Evolutionary conservation across 2,797 vertebrate species (phyloP), one percentile per base, ranked within the genome.

Genomic region (Pipistrellus nathusii): DNA sequence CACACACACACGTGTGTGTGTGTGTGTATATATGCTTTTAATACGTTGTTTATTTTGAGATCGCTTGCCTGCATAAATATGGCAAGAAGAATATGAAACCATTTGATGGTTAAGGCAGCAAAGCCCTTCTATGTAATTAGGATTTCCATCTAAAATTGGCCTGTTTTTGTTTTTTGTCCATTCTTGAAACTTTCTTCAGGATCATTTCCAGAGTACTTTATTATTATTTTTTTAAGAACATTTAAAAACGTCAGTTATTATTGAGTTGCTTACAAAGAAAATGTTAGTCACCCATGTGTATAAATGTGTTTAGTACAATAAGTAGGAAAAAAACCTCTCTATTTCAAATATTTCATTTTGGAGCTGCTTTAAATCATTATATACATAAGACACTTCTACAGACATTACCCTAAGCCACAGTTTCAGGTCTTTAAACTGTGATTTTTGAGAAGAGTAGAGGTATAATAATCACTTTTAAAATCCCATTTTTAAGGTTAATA

Each of bases 331-430:
- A 46, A 4, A n/a, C n/a, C 25, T 76, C 41, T 78, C 18, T 85
- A 57, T 32, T 81, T 73, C 11, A 86, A 30, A 72, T 66, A 44
- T 30, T 93, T 72, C 72, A 55, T 85, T 96, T 95, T 92, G 32
- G 59, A 85, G 41, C 53, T 35, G 12, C n/a, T 83, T 94, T 75
- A 80, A 46, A 75, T 88, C 38, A 57, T 86, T 91, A 78, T 82
- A 51, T 72, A 73, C 20, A 9, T 51, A 62, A 87, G 62, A 72
- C 30, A 76, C 5, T 81, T 93, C 32, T 78, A 9, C 15, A 72
- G 30, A 46, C 25, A 21, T 51, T 95, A 85, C 48, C 14, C 32
- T 71, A 46, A 20, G 46, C 17, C 64, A 66, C 27, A 7, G 14
- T 85, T 95, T 95, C 7, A 75, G n/a, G 6, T 66, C 75, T 41